phyloP scores from a whole-genome alignment of 2,888 invertebrate species.

The Lamellibrachia satsuma region DNA sequence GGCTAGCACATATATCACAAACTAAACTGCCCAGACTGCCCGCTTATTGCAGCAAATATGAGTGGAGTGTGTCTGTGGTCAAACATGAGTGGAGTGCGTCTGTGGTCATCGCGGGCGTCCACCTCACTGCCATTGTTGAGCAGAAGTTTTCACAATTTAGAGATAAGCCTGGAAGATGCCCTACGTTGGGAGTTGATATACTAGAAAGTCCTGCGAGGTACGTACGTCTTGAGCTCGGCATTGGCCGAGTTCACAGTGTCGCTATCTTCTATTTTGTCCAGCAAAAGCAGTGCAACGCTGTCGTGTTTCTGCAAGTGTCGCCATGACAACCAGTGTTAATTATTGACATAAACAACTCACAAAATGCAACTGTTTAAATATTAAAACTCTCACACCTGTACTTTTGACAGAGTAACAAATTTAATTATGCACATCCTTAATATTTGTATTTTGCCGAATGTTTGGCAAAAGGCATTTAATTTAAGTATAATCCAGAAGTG shows the following conservation, averaged over 20 bases:
- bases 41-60: slow-evolving; percentile 70
- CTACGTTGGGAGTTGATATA: neutral
- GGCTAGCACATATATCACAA: neutral
- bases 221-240: slow-evolving; percentile 71
- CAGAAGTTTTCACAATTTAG: neutral
- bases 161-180: neutral
- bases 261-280: slow-evolving; percentile 69
- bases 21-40: slow-evolving; percentile 69
- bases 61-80: too few species aligned
- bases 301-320: slow-evolving; percentile 68
- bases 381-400: neutral
- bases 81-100: slow-evolving; percentile 71
- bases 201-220: slow-evolving; percentile 33
- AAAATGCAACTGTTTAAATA: neutral
- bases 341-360: neutral
- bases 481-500: slow-evolving; percentile 6
- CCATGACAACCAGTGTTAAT: neutral
- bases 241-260: slow-evolving; percentile 69
- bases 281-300: slow-evolving; percentile 70
- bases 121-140: slow-evolving; percentile 65
- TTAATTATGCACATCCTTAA: neutral
- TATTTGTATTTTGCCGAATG: neutral
- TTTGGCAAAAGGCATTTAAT: neutral
- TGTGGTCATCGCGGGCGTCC: slow-evolving; percentile 69
- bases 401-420: neutral